phyloP scores from a whole-genome alignment of 2,113 vertebrate species.

The Marcusenius ussheri region DNA sequence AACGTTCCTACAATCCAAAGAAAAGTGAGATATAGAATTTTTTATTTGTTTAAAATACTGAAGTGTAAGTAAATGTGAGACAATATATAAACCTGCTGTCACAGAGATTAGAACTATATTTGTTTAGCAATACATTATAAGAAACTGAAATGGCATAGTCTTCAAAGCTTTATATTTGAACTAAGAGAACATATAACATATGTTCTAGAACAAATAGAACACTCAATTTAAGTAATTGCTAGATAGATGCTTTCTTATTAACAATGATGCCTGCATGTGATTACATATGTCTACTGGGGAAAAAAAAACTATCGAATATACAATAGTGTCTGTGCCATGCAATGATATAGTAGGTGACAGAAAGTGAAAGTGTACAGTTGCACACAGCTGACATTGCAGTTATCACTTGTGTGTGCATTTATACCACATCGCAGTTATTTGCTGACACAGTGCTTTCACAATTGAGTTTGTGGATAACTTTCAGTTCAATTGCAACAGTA shows the following conservation, averaged over 20 bases:
- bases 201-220: background rate
- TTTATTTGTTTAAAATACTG: background rate
- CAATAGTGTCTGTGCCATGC: background rate
- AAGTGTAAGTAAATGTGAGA: background rate
- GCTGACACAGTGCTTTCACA: background rate
- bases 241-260: background rate
- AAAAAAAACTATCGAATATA: no score
- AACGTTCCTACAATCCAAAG: background rate
- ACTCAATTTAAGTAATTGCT: background rate
- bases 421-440: background rate
- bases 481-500: background rate
- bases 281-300: no score
- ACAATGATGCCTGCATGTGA: background rate
- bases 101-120: background rate
- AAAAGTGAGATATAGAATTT: background rate
- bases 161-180: background rate
- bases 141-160: background rate
- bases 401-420: background rate
- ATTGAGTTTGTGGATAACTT: background rate
- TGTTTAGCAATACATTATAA: background rate
- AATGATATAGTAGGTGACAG: background rate
- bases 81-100: background rate
- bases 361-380: background rate
- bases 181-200: background rate
- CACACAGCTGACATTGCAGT: no score